These are phyloP conservation scores for Mormyrops attenuatus DNA, from an alignment of 2,797 vertebrate genomes.

Conservation along the genomic window DNA sequence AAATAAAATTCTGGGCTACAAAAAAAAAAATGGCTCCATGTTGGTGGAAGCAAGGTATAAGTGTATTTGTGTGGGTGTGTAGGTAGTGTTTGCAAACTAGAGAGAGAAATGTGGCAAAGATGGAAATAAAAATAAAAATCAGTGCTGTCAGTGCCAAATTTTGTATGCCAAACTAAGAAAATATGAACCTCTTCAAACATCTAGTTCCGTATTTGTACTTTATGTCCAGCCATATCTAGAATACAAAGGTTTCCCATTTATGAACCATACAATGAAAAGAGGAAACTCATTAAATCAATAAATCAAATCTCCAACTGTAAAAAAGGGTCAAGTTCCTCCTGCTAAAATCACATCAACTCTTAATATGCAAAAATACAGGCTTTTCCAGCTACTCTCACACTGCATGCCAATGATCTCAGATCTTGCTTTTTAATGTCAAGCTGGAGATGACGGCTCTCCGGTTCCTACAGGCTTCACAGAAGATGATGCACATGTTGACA, in stretches of 20 bases:
- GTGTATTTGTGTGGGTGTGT: background rate
- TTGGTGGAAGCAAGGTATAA: background rate
- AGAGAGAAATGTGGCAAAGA: too few relatives aligned
- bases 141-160: background rate
- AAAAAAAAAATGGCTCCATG: background rate
- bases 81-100: too few relatives aligned
- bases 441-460: background rate
- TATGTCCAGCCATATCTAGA: background rate
- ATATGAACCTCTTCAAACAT: background rate
- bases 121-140: background rate
- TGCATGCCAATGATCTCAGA: background rate
- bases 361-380: background rate
- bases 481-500: background rate
- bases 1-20: background rate
- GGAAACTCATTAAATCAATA: background rate
- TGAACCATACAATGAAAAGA: background rate
- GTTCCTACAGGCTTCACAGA: background rate
- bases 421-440: background rate
- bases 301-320: conserved; percentile 11
- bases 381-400: background rate
- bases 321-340: background rate
- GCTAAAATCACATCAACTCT: background rate
- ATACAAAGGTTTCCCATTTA: background rate
- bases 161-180: background rate
- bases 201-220: background rate